Base-by-base conservation (phyloP, 2,888 invertebrate genomes). In the Acleris sparsana region DNA sequence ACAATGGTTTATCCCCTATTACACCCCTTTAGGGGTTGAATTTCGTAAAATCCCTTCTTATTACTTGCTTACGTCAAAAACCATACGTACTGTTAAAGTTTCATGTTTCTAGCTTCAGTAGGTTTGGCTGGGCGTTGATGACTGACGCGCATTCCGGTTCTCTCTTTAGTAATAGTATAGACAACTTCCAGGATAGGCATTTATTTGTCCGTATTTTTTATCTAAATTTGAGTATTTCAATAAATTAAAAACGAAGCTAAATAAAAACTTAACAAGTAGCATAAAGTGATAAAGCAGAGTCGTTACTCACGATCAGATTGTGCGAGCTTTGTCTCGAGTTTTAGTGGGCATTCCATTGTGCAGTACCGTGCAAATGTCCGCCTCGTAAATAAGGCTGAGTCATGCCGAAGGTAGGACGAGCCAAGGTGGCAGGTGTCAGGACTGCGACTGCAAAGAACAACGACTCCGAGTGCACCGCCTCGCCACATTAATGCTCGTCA, bases 391-490 rank as follows among this genome's bases (percentile, higher is more conserved):
- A 73, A 70, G 68, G 71, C 69, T 80, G 80, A 83, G 70, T 83
- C 82, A 82, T 71, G 72, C 22, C 53, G 62, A 63, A 71, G 72
- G 66, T 70, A 79, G 82, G 82, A 74, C 80, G 70, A 57, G 56
- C 74, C 71, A 78, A 84, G 84, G 85, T 83, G 78, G 76, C 72
- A 71, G 69, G 72, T 72, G 72, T 72, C 73, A 72, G 69, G 71
- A 70, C 73, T 69, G 73, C 73, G 73, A 70, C 39, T 13, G 73
- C 68, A 70, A 63, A 68, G 63, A 69, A 52, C 60, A 57, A 69
- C 66, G 69, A 71, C 71, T 69, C 68, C 66, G 69, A 63, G 17
- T 46, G 17, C 52, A 53, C 39, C 33, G 18, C 13, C 39, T 7
- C 33, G 53, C 22, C 7, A 33, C 29, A 53, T 60, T 33, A 48